These are phyloP conservation scores for Odocoileus virginianus DNA, from an alignment of 2,113 vertebrate species.

Conservation along the genomic window DNA sequence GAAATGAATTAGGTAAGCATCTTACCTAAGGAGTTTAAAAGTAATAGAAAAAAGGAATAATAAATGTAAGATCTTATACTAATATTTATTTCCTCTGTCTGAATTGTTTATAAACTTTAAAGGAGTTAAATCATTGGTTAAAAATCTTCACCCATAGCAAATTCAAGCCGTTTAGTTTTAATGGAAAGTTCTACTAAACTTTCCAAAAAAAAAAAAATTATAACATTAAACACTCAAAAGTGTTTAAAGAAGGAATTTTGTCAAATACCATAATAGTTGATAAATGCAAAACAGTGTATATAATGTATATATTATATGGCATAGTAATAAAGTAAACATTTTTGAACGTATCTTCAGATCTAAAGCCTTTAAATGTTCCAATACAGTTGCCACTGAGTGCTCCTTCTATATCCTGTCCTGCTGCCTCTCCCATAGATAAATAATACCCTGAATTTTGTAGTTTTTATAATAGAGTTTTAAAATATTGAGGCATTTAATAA, in stretches of 20 bases:
- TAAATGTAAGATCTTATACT: neutral
- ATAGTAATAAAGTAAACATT: neutral
- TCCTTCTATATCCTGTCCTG: neutral
- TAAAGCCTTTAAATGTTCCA: neutral
- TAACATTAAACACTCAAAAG: neutral
- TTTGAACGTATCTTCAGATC: neutral
- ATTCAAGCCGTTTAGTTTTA: neutral
- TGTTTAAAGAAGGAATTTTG: neutral
- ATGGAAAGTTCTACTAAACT: neutral
- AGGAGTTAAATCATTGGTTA: neutral
- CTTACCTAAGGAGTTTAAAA: neutral
- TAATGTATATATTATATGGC: neutral
- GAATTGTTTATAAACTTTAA: neutral
- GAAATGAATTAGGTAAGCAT: neutral
- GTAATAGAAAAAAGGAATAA: neutral
- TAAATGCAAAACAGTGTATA: neutral
- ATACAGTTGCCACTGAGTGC: neutral
- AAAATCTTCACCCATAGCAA: neutral
- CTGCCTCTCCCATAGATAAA: neutral
- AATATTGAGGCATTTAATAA: neutral
- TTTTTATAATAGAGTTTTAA: neutral
- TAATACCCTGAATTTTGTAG: neutral
- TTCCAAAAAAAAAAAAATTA: neutral
- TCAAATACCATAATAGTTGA: neutral
- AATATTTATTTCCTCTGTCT: neutral